Evolutionary conservation across 2,797 vertebrate species (phyloP), one percentile per base, ranked within the genome.

Genomic region (Sebastes baramenuke): DNA sequence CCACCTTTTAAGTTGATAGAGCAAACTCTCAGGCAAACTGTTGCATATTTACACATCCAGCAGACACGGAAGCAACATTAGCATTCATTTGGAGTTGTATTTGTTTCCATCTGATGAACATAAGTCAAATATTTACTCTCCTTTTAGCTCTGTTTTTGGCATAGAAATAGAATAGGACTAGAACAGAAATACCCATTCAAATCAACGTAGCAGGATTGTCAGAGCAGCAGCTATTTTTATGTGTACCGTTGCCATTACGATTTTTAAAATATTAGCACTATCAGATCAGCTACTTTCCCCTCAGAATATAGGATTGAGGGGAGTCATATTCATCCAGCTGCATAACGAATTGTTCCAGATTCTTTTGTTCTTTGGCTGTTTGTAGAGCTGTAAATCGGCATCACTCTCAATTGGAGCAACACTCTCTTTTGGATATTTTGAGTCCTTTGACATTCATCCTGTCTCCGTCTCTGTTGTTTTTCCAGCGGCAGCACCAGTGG

Each of bases 401-500:
- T 66, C 18, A 38, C 5, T n/a, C 18, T 38, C 22, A 6, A 2
- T 30, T 16, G 4, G 14, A 3, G 3, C 16, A 12, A 13, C 6
- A 3, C n/a, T 10, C 4, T 60, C 38, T 10, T 46, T 46, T 30
- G 1, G 8, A n/a, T 24, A 59, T 59, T 27, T 59, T 27, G 2
- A 4, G 24, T 56, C 14, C 24, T 54, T 58, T 67, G 12, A 75
- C 25, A 64, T 27, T 73, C 32, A n/a, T 64, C 29, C 5, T 5
- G 3, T 59, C 7, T 24, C 22, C 14, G 2, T 38, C 27, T 4
- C 6, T 56, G 11, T 67, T 29, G 8, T 27, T 24, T 60, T 4
- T 54, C 24, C 77, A 95, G 85, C 5, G 96, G 97, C 82, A 97
- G 96, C 73, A 97, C 96, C 27, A 97, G 96, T 42, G 93, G 93